Evolutionary conservation across 2,888 invertebrate species (phyloP).

Genomic region (Anthrax anthrax): DNA sequence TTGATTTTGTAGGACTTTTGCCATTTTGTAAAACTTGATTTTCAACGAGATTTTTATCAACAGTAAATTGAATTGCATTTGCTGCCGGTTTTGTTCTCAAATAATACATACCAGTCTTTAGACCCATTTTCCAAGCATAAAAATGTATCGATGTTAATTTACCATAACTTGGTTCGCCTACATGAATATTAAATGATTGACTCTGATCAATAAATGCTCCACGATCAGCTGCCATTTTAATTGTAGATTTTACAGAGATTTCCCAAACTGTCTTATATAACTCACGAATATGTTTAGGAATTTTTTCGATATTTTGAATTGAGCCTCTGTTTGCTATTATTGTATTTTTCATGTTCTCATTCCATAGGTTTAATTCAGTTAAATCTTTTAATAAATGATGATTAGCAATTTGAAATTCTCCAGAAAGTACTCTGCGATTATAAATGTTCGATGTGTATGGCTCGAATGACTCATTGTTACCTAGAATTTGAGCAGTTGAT

Average conservation of each 20-base stretch:
- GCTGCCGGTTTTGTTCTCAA: slow-evolving; percentile 91
- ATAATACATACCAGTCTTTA: slow-evolving; percentile 99
- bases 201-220: slow-evolving; percentile 98
- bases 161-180: slow-evolving; percentile 85
- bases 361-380: slow-evolving; percentile 83
- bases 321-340: slow-evolving; percentile 87
- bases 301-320: slow-evolving; percentile 70
- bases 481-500: slow-evolving; percentile 96
- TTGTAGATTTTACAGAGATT: slow-evolving; percentile 79
- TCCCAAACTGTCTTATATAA: slow-evolving; percentile 98
- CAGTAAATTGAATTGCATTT: slow-evolving; percentile 94
- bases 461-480: slow-evolving; percentile 97
- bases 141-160: slow-evolving; percentile 97
- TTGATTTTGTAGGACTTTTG: slow-evolving; percentile 4
- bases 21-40: background rate
- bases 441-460: slow-evolving; percentile 98
- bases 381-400: slow-evolving; percentile 89
- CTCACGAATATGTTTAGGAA: slow-evolving; percentile 71
- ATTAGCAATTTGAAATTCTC: slow-evolving; percentile 93
- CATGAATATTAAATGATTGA: slow-evolving; percentile 94
- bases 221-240: slow-evolving; percentile 95
- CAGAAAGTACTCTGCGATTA: slow-evolving; percentile 81
- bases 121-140: slow-evolving; percentile 89
- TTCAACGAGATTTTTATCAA: slow-evolving; percentile 64
- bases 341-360: slow-evolving; percentile 87